Evolutionary conservation across 2,797 vertebrate genomes (phyloP).

Genomic region (Bovichtus diacanthus): DNA sequence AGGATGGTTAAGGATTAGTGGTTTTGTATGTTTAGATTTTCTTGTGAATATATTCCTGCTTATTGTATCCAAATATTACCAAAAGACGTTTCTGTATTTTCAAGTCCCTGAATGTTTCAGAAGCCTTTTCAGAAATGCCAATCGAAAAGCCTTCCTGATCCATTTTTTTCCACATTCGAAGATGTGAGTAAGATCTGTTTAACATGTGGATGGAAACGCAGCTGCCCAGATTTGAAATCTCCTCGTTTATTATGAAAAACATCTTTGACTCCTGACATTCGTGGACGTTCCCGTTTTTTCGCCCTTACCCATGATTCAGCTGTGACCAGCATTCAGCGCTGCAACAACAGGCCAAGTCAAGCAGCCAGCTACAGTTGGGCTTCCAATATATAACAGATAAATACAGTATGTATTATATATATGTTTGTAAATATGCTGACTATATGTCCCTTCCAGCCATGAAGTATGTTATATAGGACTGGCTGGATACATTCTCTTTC

Average conservation of each 20-base stretch:
- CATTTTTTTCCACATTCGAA: not conserved
- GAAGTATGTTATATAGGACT: constrained; percentile 56
- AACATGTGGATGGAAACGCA: constrained; percentile 26
- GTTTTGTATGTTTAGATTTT: not conserved
- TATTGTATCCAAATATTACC: not conserved
- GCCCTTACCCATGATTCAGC: constrained; percentile 12
- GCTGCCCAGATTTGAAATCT: constrained; percentile 10
- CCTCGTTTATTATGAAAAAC: not conserved
- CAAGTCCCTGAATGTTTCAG: not conserved
- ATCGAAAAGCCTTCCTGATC: not conserved
- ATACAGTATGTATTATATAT: constrained; percentile 54
- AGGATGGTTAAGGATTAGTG: not conserved
- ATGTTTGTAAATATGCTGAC: constrained; percentile 59
- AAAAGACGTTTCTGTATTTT: not conserved
- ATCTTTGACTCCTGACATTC: constrained; percentile 27
- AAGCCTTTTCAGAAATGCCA: not conserved
- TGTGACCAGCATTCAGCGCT: constrained; percentile 32
- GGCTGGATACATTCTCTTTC: constrained; percentile 47
- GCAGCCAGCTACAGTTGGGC: constrained; percentile 54
- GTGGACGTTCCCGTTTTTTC: constrained; percentile 3
- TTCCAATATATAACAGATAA: constrained; percentile 63
- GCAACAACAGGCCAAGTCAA: constrained; percentile 43
- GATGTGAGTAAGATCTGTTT: not conserved
- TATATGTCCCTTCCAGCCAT: constrained; percentile 49
- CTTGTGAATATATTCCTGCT: not conserved